A percentile compares a stretch with the other conserved stretches of the same genome.
These are phyloP conservation scores for Carlito syrichta DNA, from an alignment of 2,113 vertebrate species.

Conservation along the genomic window DNA sequence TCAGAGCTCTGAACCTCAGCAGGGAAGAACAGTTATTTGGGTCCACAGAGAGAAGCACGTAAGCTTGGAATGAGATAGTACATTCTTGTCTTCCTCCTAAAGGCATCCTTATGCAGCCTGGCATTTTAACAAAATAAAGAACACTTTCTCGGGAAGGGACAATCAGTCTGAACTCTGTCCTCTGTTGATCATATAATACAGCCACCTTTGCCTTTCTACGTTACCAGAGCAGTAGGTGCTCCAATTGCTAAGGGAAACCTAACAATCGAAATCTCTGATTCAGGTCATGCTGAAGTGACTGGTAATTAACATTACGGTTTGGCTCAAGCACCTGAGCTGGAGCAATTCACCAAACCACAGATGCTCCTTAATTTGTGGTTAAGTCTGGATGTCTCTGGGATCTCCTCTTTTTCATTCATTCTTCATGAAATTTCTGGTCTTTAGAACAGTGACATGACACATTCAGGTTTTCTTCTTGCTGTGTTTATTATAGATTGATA, in stretches of 20 bases:
- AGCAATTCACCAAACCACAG: not conserved
- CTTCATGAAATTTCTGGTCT: not conserved
- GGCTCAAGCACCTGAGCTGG: not conserved
- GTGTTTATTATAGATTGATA: not conserved
- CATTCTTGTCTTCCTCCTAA: not conserved
- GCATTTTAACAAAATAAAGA: not conserved
- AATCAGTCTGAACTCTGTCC: not conserved
- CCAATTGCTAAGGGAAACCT: not conserved
- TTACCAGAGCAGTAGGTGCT: not conserved
- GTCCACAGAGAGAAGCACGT: not conserved
- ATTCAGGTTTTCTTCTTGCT: not conserved
- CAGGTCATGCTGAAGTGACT: not conserved
- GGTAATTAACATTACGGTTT: not conserved
- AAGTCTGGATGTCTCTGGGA: not conserved
- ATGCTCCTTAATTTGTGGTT: not conserved
- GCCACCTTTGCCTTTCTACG: not conserved
- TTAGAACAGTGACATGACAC: not conserved
- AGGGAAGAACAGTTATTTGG: not conserved
- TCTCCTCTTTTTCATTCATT: not conserved
- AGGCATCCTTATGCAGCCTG: not conserved
- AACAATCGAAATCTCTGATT: not conserved
- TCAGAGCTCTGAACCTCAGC: not conserved
- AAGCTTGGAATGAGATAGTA: not conserved
- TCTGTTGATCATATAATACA: not conserved
- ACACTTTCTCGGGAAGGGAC: not conserved